phyloP scores from a whole-genome alignment of 37 sponge, comb jelly and placozoan genomes.

The Cliona cf. orientalis region DNA sequence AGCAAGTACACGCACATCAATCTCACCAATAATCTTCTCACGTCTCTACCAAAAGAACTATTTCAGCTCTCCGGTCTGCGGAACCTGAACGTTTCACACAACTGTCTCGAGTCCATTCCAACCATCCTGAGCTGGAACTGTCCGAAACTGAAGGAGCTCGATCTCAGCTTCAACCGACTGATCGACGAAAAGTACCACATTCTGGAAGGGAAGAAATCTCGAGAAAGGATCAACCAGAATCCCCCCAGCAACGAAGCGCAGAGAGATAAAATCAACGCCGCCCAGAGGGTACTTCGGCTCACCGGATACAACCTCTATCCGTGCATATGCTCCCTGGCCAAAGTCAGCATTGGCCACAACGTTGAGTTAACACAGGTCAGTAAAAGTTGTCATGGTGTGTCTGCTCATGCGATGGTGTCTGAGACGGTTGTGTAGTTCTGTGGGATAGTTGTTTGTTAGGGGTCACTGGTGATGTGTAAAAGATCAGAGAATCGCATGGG shows the following conservation, averaged over 20 bases:
- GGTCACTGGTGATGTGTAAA: too few species aligned
- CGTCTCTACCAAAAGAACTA: constrained; percentile 34
- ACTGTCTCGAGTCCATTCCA: constrained; percentile 50
- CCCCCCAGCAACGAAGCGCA: constrained; percentile 14
- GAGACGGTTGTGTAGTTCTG: too few species aligned
- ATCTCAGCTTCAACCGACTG: constrained; percentile 50
- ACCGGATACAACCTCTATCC: constrained; percentile 73
- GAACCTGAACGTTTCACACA: constrained; percentile 44
- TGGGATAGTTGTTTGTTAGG: too few species aligned
- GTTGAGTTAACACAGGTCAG: constrained; percentile 34
- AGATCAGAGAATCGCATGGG: too few species aligned
- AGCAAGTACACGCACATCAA: constrained; percentile 45
- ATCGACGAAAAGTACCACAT: constrained; percentile 19
- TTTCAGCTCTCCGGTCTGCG: constrained; percentile 44
- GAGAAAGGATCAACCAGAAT: constrained; percentile 10
- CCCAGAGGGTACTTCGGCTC: constrained; percentile 13
- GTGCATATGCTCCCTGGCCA: constrained; percentile 46
- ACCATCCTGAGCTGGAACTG: constrained; percentile 66
- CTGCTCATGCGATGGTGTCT: not conserved
- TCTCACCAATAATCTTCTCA: constrained; percentile 44
- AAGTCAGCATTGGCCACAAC: constrained; percentile 62
- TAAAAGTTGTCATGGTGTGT: not conserved
- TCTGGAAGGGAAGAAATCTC: constrained; percentile 19
- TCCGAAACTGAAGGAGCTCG: constrained; percentile 50
- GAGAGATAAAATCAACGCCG: not conserved